Conservation (phyloP, 2,888 invertebrate species). For the Pandemis heparana region DNA sequence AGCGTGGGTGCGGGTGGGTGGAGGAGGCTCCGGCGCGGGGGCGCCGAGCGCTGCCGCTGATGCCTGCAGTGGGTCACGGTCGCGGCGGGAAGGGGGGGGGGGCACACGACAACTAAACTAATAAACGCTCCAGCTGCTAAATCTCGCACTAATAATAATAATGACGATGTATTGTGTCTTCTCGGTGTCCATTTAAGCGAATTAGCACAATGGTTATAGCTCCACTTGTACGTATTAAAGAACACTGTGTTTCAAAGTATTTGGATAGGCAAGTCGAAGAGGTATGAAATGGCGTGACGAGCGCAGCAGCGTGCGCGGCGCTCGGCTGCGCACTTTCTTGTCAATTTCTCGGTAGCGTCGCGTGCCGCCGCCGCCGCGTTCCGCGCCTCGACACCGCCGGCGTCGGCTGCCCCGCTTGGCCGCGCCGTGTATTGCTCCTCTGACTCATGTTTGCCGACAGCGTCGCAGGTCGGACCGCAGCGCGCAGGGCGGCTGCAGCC, state of each 20-base stretch:
- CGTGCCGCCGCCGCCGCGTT: slow-evolving; percentile 28
- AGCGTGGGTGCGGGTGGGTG: slow-evolving; percentile 25
- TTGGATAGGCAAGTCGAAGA: background rate
- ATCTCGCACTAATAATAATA: background rate
- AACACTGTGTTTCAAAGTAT: background rate
- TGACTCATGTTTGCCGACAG: background rate
- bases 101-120: slow-evolving; percentile 5
- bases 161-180: background rate
- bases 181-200: background rate
- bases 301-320: background rate
- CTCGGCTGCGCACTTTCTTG: slow-evolving; percentile 28
- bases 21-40: slow-evolving; percentile 15
- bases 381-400: background rate
- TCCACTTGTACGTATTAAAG: too few relatives aligned
- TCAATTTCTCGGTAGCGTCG: slow-evolving; percentile 24
- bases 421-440: too few relatives aligned
- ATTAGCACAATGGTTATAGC: too few relatives aligned
- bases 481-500: background rate
- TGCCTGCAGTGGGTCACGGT: slow-evolving; percentile 31
- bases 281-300: slow-evolving; percentile 8
- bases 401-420: background rate
- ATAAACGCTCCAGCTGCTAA: slow-evolving; percentile 9
- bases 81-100: slow-evolving; percentile 1
- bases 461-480: background rate
- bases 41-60: slow-evolving; percentile 17